A percentile compares a stretch with the other conserved stretches of the same genome.
Conservation (phyloP, 1,140 invertebrate species). For the Leptoteleia sp. region DNA sequence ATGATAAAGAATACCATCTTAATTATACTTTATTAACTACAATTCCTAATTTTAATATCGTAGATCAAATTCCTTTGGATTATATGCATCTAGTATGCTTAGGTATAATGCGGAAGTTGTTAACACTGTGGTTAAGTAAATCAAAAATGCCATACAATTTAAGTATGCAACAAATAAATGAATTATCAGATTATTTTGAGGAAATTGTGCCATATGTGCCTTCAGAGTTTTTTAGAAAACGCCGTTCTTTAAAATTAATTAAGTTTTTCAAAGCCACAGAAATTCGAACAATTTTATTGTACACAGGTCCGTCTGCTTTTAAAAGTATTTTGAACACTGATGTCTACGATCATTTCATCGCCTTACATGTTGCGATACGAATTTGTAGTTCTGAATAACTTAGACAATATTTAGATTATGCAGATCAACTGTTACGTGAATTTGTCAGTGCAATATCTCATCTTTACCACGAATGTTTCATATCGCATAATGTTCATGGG, state of each 20-base stretch:
- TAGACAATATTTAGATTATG: conserved; percentile 10
- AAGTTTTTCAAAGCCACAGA: conserved; percentile 28
- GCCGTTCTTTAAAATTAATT: conserved; percentile 11
- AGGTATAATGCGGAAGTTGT: not conserved
- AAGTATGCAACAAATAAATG: conserved; percentile 1
- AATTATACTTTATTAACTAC: too few relatives aligned
- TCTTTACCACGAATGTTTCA: conserved; percentile 17
- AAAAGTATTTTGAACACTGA: conserved; percentile 15
- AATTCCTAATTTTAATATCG: too few relatives aligned
- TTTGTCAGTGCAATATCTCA: conserved; percentile 9
- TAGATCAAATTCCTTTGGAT: too few relatives aligned
- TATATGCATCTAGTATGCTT: not conserved
- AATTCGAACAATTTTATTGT: conserved; percentile 22
- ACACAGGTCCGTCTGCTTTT: conserved; percentile 14
- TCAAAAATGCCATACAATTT: conserved; percentile 12
- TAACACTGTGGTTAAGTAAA: conserved; percentile 17
- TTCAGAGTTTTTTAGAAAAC: conserved; percentile 14
- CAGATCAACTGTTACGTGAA: conserved; percentile 19
- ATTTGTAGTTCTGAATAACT: conserved; percentile 15
- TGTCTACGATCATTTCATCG: conserved; percentile 34
- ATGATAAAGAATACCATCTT: too few relatives aligned
- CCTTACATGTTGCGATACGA: conserved; percentile 17
- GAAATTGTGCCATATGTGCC: conserved; percentile 4
- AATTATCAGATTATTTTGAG: conserved; percentile 3
- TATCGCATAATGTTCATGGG: conserved; percentile 28